Base-by-base conservation (phyloP, 2,113 vertebrate genomes). In the Aptenodytes forsteri region DNA sequence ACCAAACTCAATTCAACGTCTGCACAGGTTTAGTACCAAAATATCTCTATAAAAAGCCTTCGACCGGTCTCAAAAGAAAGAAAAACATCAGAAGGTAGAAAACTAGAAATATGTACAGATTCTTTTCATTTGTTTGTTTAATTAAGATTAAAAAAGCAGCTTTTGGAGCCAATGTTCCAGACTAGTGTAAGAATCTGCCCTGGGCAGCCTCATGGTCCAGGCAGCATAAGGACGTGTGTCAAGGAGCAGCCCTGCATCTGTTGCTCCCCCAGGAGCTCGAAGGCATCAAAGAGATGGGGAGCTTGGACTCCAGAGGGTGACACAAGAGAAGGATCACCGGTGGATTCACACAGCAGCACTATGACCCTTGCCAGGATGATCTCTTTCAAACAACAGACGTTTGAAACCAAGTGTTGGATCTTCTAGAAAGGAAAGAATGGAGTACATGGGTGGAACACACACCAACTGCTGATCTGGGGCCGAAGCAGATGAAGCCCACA, bases 51-150 rank as follows among this genome's bases (percentile, higher is more conserved):
- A 96, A 96, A 96, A 90, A 95, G 93, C 91, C 94, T 89, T 70
- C 89, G 11, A 85, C 77, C 13, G 22, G 89, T 95, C 96, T 96
- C 62, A 2, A 92, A 96, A 95, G 94, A 96, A 94, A 94, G 72
- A 92, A 96, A 92, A 86, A 85, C 81, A 40, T 92, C 87, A 78
- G 79, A 97, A 93, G 97, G 94, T 81, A 98, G 75, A 97, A 96
- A 97, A 98, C 80, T 96, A 97, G 95, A 97, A 92, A 84, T 97
- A 93, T 96, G 97, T 94, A 94, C 89, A 97, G 83, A 81, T 90
- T 93, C 95, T 87, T 94, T 59, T 77, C 85, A 72, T 91, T 79
- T 65, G 87, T 96, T 87, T 95, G 91, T 87, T 95, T 94, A 9
- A 46, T 72, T 72, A 82, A 92, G 83, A 76, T 84, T 87, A 83